Evolutionary conservation across 1,140 invertebrate genomes (phyloP), one percentile per base, ranked within the genome.

Genomic region (Rhagoletis pomonella): DNA sequence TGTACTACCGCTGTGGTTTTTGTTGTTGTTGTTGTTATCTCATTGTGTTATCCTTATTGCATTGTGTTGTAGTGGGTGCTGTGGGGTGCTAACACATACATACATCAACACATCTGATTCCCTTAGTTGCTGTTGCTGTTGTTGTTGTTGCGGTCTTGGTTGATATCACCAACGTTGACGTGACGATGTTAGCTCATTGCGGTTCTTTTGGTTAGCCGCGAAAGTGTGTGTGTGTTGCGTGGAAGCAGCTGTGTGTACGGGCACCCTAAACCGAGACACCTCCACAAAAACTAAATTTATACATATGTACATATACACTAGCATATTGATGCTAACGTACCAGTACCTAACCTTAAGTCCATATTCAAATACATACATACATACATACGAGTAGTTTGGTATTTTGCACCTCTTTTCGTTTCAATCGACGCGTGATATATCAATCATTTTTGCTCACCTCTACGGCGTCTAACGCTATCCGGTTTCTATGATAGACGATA

Each of bases 151-250:
- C 42, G 42, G 39, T n/a, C 17, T 17, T n/a, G 29, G 67, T 44
- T 73, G 65, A 0, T 47, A 42, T 29, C 29, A 29, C 29, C 29
- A 29, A 47, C 44, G 6, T 73, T 73, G 67, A 73, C 39, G 67
- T 73, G 67, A 5, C 14, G 67, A 14, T 73, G 42, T 47, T 73
- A 47, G 42, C 42, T 44, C 42, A 47, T 73, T 73, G 67, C 67
- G 67, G 67, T 47, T 47, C 42, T 73, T 17, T 47, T 7, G 67
- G 42, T 73, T 73, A 73, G 67, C 67, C 67, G 17, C 67, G 44
- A 73, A 73, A 29, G 29, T 29, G 29, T 67, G 65, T 67, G 65
- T 73, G 67, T n/a, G 67, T 73, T 73, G 67, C 67, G 4, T 4
- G 42, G 67, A 0, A 17, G 67, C 42, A 73, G 39, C 17, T 73